These are phyloP conservation scores for Pyrgus malvae DNA, from an alignment of 2,888 invertebrate species.

Conservation along the genomic window DNA sequence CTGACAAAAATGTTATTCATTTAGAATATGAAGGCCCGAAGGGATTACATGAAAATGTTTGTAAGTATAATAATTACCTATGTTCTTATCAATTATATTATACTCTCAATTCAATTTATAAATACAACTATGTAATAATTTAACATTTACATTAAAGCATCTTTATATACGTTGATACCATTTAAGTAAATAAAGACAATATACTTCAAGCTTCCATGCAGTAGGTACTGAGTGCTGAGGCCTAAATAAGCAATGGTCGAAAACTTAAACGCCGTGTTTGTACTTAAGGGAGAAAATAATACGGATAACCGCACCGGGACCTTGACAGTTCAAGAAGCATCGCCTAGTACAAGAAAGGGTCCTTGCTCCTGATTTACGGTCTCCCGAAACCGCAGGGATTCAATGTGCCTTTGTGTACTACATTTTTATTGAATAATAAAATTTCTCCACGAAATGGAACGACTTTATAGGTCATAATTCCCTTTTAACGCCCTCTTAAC, in stretches of 20 bases:
- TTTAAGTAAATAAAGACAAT: too few relatives aligned
- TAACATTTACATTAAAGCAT: too few relatives aligned
- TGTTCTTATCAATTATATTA: too few relatives aligned
- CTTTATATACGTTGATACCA: too few relatives aligned
- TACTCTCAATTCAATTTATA: too few relatives aligned
- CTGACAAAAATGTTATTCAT: neutral
- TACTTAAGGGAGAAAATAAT: slow-evolving; percentile 45
- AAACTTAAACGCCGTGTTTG: slow-evolving; percentile 47
- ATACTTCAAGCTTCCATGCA: neutral
- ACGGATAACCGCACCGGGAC: slow-evolving; percentile 67
- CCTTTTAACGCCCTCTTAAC: slow-evolving; percentile 55
- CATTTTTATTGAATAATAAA: slow-evolving; percentile 80
- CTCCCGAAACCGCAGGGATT: slow-evolving; percentile 74
- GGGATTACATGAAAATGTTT: too few relatives aligned
- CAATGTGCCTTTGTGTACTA: slow-evolving; percentile 76
- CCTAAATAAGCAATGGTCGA: slow-evolving; percentile 7
- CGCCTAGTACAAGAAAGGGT: slow-evolving; percentile 53
- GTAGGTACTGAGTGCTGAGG: too few relatives aligned
- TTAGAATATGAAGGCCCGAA: neutral
- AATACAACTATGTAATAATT: too few relatives aligned
- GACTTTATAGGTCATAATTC: slow-evolving; percentile 77
- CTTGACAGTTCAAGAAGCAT: slow-evolving; percentile 78
- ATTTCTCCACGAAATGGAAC: slow-evolving; percentile 73
- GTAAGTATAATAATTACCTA: too few relatives aligned
- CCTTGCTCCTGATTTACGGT: slow-evolving; percentile 77